Percentiles rank a stretch among this genome's conserved stretches.
Conservation (phyloP, 92 coral and sea anemone genomes). For the Porites cylindrica region DNA sequence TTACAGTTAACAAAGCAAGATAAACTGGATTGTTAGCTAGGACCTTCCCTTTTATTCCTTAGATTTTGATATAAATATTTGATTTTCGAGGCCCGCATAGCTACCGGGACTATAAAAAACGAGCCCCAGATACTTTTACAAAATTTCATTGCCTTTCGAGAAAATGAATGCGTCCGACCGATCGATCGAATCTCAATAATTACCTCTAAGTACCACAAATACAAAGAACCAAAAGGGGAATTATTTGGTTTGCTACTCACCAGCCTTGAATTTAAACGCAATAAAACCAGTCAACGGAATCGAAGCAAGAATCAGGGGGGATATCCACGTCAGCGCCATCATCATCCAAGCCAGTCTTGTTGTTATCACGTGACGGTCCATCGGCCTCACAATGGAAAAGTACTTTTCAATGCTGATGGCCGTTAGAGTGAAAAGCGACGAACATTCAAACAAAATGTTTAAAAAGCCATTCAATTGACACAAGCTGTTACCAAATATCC, state of each 20-base stretch:
- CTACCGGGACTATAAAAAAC: too few relatives aligned
- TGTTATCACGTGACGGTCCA: slow-evolving; percentile 67
- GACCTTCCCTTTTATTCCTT: too few relatives aligned
- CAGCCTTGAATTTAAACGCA: slow-evolving; percentile 62
- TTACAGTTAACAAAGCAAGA: too few relatives aligned
- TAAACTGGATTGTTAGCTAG: too few relatives aligned
- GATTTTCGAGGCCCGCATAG: too few relatives aligned
- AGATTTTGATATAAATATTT: too few relatives aligned
- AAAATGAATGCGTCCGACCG: too few relatives aligned
- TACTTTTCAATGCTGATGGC: slow-evolving; percentile 85
- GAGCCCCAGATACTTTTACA: too few relatives aligned
- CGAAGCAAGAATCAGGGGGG: slow-evolving; percentile 62
- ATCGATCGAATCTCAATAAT: too few relatives aligned
- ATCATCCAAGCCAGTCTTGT: slow-evolving; percentile 59
- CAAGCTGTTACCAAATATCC: slow-evolving; percentile 77
- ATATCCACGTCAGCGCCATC: slow-evolving; percentile 80
- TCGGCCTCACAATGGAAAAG: slow-evolving; percentile 81
- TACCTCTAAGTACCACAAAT: too few relatives aligned
- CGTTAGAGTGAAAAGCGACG: slow-evolving; percentile 76
- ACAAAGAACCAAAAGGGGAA: too few relatives aligned
- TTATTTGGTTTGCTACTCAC: slow-evolving; percentile 24
- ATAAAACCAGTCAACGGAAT: slow-evolving; percentile 77
- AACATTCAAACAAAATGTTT: slow-evolving; percentile 69
- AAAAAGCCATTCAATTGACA: slow-evolving; percentile 82
- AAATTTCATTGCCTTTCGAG: too few relatives aligned